These are phyloP conservation scores for Ips typographus DNA, from an alignment of 1,140 invertebrate species.

Conservation along the genomic window DNA sequence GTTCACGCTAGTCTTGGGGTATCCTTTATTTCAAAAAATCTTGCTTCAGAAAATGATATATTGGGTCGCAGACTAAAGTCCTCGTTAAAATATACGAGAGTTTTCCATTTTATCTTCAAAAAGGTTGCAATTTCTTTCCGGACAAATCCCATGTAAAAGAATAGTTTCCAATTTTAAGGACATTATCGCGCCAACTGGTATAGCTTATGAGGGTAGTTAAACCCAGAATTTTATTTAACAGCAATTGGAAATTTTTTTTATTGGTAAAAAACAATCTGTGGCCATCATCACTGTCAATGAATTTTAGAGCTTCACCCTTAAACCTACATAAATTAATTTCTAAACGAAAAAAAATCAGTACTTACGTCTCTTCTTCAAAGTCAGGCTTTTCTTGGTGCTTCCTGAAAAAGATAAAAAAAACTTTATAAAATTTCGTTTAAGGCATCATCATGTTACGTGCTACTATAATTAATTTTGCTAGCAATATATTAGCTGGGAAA, in stretches of 20 bases:
- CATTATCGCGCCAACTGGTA: conserved; percentile 31
- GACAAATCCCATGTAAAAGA: conserved; percentile 37
- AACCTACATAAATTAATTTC: too few relatives aligned
- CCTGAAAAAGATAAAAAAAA: conserved; percentile 24
- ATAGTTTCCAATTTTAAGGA: conserved; percentile 39
- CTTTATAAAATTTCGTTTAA: not conserved
- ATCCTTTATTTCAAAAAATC: conserved; percentile 33
- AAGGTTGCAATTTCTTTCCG: conserved; percentile 35
- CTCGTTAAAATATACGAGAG: conserved; percentile 38
- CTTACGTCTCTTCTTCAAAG: conserved; percentile 29
- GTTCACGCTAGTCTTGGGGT: conserved; percentile 20
- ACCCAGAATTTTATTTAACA: conserved; percentile 32
- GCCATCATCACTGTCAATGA: not conserved
- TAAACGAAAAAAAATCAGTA: not conserved
- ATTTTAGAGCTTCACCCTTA: too few relatives aligned
- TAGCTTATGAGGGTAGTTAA: conserved; percentile 28
- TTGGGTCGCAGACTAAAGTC: conserved; percentile 35
- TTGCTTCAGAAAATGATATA: conserved; percentile 35
- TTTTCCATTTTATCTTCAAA: conserved; percentile 38
- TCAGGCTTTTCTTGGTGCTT: conserved; percentile 27
- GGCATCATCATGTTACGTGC: too few relatives aligned
- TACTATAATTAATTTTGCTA: too few relatives aligned
- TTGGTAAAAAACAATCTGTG: not conserved
- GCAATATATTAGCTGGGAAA: conserved; percentile 28
- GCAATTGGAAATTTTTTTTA: not conserved